Evolutionary conservation across 2,888 invertebrate species (phyloP).

Genomic region (Cepaea hortensis): DNA sequence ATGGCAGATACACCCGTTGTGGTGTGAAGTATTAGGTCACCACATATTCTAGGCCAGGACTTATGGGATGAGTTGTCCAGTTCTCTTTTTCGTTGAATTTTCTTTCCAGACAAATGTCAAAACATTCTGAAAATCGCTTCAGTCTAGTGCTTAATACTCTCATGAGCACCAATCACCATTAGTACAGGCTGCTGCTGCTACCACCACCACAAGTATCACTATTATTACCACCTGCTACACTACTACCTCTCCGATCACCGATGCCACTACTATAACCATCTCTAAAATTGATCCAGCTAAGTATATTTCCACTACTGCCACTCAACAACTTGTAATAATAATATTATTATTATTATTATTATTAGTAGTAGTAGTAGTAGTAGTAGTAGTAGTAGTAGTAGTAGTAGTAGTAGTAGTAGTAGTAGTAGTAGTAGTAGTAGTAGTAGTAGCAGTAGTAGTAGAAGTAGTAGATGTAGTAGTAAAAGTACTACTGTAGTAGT

Average conservation of each 20-base stretch:
- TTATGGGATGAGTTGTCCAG: no score
- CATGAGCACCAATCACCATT: no score
- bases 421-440: constrained; percentile 13
- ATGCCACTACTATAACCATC: not conserved
- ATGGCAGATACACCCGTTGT: no score
- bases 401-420: constrained; percentile 13
- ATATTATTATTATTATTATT: no score
- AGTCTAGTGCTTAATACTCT: no score
- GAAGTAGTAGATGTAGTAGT: not conserved
- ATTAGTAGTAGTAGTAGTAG: not conserved
- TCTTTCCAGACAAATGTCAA: no score
- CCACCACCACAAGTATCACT: no score
- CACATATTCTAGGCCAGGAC: no score
- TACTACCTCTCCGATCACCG: not conserved
- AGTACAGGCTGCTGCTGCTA: no score
- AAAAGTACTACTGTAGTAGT: not conserved
- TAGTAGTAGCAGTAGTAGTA: not conserved
- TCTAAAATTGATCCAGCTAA: not conserved
- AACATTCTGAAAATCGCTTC: no score
- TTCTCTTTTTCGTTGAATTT: no score
- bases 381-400: constrained; percentile 13
- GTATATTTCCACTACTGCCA: not conserved
- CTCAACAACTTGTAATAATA: not conserved
- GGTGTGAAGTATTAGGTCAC: no score
- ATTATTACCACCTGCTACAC: not conserved